Percentiles rank a stretch among this genome's conserved stretches.
phyloP scores from a whole-genome alignment of 1,140 invertebrate genomes.

The Drosophila bipectinata region DNA sequence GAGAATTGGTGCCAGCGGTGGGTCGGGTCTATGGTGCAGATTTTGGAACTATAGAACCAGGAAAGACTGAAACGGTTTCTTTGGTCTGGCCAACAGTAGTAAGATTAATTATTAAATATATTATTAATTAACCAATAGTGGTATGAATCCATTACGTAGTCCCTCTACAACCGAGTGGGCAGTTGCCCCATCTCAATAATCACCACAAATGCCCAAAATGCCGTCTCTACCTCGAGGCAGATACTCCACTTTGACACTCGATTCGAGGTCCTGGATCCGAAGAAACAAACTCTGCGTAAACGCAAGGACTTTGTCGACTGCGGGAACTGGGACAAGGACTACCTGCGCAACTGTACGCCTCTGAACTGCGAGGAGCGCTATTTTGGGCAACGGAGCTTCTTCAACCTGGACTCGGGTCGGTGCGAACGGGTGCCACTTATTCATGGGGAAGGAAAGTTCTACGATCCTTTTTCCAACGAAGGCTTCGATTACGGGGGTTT shows the following conservation, averaged over 20 bases:
- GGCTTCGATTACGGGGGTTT: slow-evolving; percentile 48
- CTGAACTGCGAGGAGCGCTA: slow-evolving; percentile 76
- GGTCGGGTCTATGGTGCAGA: slow-evolving; percentile 63
- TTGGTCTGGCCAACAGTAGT: slow-evolving; percentile 77
- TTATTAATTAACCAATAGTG: neutral
- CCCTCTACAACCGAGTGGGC: slow-evolving; percentile 75
- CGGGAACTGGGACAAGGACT: slow-evolving; percentile 71
- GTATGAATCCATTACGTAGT: slow-evolving; percentile 24
- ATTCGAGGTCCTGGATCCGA: slow-evolving; percentile 66
- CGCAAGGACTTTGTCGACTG: slow-evolving; percentile 62
- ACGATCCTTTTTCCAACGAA: slow-evolving; percentile 66
- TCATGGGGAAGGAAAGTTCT: slow-evolving; percentile 27
- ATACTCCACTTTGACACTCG: slow-evolving; percentile 67
- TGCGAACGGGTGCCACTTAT: slow-evolving; percentile 54
- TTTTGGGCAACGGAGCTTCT: slow-evolving; percentile 72
- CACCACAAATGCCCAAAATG: slow-evolving; percentile 37
- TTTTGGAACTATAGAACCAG: slow-evolving; percentile 62
- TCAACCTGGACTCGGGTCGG: slow-evolving; percentile 48
- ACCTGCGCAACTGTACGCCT: slow-evolving; percentile 68
- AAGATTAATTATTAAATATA: slow-evolving; percentile 2
- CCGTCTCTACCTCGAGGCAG: slow-evolving; percentile 35
- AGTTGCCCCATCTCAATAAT: slow-evolving; percentile 62
- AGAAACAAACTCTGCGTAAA: slow-evolving; percentile 38
- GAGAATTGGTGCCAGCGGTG: slow-evolving; percentile 40
- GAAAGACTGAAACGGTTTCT: slow-evolving; percentile 60